phyloP scores from a whole-genome alignment of 2,888 invertebrate species.

The Leptopterna dolabrata region DNA sequence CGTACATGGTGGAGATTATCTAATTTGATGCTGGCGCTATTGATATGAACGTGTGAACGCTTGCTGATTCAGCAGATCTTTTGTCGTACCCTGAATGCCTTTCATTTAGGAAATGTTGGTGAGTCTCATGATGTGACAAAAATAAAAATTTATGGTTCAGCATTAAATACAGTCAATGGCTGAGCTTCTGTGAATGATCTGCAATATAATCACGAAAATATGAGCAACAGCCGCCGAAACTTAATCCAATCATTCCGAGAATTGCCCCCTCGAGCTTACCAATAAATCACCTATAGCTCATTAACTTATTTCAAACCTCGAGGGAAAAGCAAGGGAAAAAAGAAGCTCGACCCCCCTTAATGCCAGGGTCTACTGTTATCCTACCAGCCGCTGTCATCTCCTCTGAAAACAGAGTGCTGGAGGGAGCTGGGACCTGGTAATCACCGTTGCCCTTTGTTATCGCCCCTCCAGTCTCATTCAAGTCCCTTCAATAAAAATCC shows the following conservation, averaged over 20 bases:
- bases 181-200: neutral
- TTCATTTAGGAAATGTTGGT: neutral
- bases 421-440: slow-evolving; percentile 29
- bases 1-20: too few relatives aligned
- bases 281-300: slow-evolving; percentile 49
- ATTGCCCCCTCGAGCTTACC: slow-evolving; percentile 19
- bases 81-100: too few relatives aligned
- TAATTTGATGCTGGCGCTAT: too few relatives aligned
- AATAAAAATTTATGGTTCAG: neutral
- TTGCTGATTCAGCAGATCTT: too few relatives aligned
- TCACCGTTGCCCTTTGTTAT: slow-evolving; percentile 52
- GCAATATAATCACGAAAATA: neutral
- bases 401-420: slow-evolving; percentile 33
- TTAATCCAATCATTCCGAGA: slow-evolving; percentile 35
- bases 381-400: slow-evolving; percentile 33
- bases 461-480: slow-evolving; percentile 45
- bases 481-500: slow-evolving; percentile 53
- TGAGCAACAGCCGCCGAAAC: neutral
- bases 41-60: too few relatives aligned
- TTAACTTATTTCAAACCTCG: slow-evolving; percentile 42
- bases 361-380: slow-evolving; percentile 34
- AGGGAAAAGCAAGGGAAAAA: neutral
- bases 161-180: neutral
- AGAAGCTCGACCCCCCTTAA: slow-evolving; percentile 12
- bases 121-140: neutral